Base-by-base conservation (phyloP, 2,113 vertebrate species). In the Tursiops truncatus region DNA sequence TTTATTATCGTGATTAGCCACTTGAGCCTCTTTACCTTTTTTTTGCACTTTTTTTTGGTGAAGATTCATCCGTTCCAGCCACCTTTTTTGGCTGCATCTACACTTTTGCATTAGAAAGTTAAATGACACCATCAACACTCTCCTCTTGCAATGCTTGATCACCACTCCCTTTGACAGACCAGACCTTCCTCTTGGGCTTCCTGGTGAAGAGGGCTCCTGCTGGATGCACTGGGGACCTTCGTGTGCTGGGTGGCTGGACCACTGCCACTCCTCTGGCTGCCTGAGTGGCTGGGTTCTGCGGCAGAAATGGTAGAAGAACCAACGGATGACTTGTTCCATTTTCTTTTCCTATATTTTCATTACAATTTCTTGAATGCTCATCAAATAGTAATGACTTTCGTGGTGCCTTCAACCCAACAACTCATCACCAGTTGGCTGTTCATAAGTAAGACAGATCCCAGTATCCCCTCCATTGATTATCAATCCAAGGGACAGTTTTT, bases 221-320 rank as follows among this genome's bases (percentile, higher is more conserved):
- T 0, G 12, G n/a, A 36, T 1, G 3, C 73, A 1, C 41, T 41
- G 1, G 12, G 71, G 56, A 13, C 8, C 12, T 41, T 38, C 26
- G 0, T 10, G 18, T 41, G 7, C 62, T 67, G 36, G 2, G 3
- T 11, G 2, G 1, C 44, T n/a, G n/a, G 36, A 15, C 38, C 9
- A 3, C 23, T 36, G 28, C 1, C n/a, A 18, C 21, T 68, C 14
- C 28, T 25, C 0, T 0, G 41, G 23, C 65, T 71, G 28, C 74
- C 44, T 50, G 28, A 77, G 44, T 1, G 1, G 74, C 74, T 77
- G 74, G 3, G 17, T 77, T 50, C 33, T 1, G 1, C 2, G 11
- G 9, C 44, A 50, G 28, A 50, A 50, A 33, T 8, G 20, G 25
- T 60, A 17, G 26, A 26, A 44, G 25, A 50, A 41, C 71, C 21